These are phyloP conservation scores for Brachymystax lenok DNA, from an alignment of 2,797 vertebrate species.

Conservation along the genomic window DNA sequence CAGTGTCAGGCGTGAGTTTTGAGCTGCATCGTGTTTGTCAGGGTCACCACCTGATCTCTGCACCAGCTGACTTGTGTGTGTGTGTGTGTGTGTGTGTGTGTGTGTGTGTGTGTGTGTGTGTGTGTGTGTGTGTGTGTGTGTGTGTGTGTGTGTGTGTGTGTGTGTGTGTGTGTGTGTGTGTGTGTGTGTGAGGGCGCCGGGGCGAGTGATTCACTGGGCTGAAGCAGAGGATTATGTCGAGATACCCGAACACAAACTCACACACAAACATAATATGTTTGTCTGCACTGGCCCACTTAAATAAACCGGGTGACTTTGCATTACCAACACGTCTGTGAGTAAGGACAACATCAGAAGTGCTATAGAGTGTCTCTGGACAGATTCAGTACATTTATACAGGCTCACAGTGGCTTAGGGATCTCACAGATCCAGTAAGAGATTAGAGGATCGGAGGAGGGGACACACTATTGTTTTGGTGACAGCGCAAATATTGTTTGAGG, in stretches of 20 bases:
- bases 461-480: not conserved
- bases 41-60: constrained; percentile 58
- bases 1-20: constrained; percentile 50
- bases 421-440: not conserved
- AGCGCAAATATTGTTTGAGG: not conserved
- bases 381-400: not conserved
- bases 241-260: constrained; percentile 15
- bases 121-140: constrained; percentile 32
- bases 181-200: constrained; percentile 50
- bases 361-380: not conserved
- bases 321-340: not conserved
- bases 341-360: not conserved
- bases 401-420: constrained; percentile 4
- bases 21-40: constrained; percentile 63
- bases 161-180: too few relatives aligned
- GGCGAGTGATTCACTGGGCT: constrained; percentile 39
- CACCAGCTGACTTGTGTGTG: constrained; percentile 31
- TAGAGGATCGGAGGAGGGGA: not conserved
- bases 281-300: not conserved
- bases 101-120: too few relatives aligned
- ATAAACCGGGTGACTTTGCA: not conserved
- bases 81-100: too few relatives aligned
- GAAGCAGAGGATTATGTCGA: constrained; percentile 31
- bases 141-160: too few relatives aligned
- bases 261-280: constrained; percentile 25